A percentile compares a stretch with the other conserved stretches of the same genome.
These are phyloP conservation scores for Hoplias malabaricus DNA, from an alignment of 2,113 vertebrate genomes.

Conservation along the genomic window DNA sequence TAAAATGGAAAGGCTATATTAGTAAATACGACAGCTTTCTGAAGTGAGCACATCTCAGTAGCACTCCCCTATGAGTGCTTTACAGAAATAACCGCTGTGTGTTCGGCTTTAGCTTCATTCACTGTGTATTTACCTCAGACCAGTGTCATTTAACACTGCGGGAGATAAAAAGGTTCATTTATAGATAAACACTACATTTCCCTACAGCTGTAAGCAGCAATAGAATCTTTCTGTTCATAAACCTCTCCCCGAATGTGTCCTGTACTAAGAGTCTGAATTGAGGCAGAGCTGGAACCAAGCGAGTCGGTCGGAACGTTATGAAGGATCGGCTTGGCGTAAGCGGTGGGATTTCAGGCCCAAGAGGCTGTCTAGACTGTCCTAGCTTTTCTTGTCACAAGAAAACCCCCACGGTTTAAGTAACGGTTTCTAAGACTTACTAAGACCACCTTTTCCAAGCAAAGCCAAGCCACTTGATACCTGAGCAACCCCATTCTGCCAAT, in stretches of 20 bases:
- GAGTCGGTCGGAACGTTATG: not conserved
- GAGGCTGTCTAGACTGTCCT: conserved; percentile 11
- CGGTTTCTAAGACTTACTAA: not conserved
- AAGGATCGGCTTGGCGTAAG: not conserved
- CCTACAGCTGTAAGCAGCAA: too few relatives aligned
- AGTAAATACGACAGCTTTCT: too few relatives aligned
- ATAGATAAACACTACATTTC: too few relatives aligned
- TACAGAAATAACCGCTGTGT: too few relatives aligned
- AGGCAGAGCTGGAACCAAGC: not conserved
- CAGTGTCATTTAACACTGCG: too few relatives aligned
- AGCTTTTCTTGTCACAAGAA: not conserved
- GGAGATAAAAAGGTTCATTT: too few relatives aligned
- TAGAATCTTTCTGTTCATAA: not conserved
- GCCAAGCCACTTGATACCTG: too few relatives aligned
- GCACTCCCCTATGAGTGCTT: too few relatives aligned
- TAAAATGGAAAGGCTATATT: too few relatives aligned
- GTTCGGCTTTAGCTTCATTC: too few relatives aligned
- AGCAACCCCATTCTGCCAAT: not conserved
- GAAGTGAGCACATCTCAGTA: too few relatives aligned
- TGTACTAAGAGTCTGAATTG: not conserved
- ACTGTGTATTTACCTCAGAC: too few relatives aligned
- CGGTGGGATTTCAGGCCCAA: not conserved
- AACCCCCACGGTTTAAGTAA: not conserved
- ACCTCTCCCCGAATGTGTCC: not conserved
- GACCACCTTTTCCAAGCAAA: not conserved